These are phyloP conservation scores for Steinernema scapterisci DNA, from an alignment of 2,888 invertebrate species.

Conservation along the genomic window DNA sequence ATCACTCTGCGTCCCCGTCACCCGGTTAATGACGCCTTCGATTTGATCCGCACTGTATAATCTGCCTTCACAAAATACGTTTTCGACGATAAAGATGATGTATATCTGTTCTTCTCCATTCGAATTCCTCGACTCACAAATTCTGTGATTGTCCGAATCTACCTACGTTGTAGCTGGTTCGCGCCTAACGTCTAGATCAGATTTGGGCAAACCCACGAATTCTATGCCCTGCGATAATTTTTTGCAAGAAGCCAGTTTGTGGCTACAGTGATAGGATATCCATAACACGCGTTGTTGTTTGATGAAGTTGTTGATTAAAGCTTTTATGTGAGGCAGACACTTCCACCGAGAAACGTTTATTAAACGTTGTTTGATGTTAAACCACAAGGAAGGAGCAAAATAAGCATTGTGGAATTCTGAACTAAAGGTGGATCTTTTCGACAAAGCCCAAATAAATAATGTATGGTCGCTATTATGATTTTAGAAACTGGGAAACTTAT, in stretches of 20 bases:
- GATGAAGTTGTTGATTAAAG: slow-evolving; percentile 7
- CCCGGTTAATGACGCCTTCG: slow-evolving; percentile 16
- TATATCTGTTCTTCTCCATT: slow-evolving; percentile 18
- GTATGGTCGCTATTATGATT: too few relatives aligned
- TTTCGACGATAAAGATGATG: slow-evolving; percentile 17
- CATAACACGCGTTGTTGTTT: not conserved
- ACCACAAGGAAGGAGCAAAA: too few relatives aligned
- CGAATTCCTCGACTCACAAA: slow-evolving; percentile 12
- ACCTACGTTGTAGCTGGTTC: not conserved
- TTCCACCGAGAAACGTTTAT: too few relatives aligned
- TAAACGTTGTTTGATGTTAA: too few relatives aligned
- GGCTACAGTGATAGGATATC: not conserved
- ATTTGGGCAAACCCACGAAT: not conserved
- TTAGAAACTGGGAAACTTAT: not conserved
- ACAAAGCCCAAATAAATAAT: too few relatives aligned
- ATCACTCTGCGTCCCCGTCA: not conserved
- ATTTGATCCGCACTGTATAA: slow-evolving; percentile 18
- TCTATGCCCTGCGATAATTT: not conserved
- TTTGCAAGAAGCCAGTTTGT: not conserved
- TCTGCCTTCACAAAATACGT: slow-evolving; percentile 20
- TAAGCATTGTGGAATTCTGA: too few relatives aligned
- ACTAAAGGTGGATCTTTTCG: too few relatives aligned
- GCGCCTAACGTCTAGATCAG: not conserved
- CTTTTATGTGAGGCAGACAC: not conserved
- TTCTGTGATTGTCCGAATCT: slow-evolving; percentile 13